Percentiles rank a stretch among this genome's conserved stretches.
These are phyloP conservation scores for Umimayanthus kanabou DNA, from an alignment of 92 coral and sea anemone genomes.

Conservation along the genomic window DNA sequence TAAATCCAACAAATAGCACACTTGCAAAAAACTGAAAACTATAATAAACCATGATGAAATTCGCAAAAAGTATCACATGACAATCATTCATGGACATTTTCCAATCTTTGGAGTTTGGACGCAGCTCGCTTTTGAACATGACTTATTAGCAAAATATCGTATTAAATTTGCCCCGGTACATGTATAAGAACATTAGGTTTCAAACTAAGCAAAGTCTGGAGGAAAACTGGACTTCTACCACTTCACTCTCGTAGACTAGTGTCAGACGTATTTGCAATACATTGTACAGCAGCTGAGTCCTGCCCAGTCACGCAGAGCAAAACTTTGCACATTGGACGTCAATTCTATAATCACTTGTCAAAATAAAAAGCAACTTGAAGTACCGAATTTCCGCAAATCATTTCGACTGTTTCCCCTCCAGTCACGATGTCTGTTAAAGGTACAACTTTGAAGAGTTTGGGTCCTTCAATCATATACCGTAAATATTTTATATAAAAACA, in stretches of 20 bases:
- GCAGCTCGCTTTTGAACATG: background rate
- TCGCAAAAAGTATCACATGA: background rate
- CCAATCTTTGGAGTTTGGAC: background rate
- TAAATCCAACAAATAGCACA: too few species aligned
- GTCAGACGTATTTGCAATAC: background rate
- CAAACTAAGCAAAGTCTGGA: too few species aligned
- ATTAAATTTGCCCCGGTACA: background rate
- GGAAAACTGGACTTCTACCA: too few species aligned
- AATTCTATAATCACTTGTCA: background rate
- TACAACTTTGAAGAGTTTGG: background rate
- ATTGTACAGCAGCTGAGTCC: background rate
- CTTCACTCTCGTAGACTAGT: too few species aligned
- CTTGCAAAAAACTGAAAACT: background rate
- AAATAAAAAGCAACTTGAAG: background rate
- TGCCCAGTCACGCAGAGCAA: background rate
- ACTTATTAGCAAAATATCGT: background rate
- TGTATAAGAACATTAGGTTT: too few species aligned
- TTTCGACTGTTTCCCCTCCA: constrained; percentile 14
- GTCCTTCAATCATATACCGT: too few species aligned
- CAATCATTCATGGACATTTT: background rate
- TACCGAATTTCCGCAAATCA: background rate
- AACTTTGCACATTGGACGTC: background rate
- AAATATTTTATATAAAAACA: too few species aligned
- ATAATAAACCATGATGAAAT: background rate
- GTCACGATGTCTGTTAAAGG: background rate